phyloP scores from a whole-genome alignment of 2,888 invertebrate species.

The Mythimna impura region DNA sequence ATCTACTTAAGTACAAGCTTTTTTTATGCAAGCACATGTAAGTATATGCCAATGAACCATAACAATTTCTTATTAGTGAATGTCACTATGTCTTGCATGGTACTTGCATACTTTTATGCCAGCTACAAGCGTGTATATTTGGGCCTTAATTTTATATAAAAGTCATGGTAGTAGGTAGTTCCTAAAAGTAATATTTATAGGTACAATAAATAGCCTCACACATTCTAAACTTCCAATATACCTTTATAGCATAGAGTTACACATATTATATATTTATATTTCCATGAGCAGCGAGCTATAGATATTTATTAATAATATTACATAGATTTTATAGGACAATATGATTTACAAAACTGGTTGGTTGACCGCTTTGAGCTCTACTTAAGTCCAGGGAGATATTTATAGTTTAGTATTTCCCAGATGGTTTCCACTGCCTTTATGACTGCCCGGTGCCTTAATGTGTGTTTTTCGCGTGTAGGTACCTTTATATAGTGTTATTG shows the following conservation, averaged over 20 bases:
- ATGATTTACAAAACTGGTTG: conserved; percentile 6
- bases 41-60: too few species aligned
- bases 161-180: conserved; percentile 34
- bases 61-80: too few species aligned
- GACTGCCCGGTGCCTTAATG: conserved; percentile 31
- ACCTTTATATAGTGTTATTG: neutral
- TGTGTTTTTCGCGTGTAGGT: conserved; percentile 1
- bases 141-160: conserved; percentile 7
- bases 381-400: neutral
- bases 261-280: neutral
- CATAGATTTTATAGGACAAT: neutral
- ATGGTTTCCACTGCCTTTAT: conserved; percentile 15
- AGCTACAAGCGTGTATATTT: too few species aligned
- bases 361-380: conserved; percentile 13
- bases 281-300: conserved; percentile 10
- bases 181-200: conserved; percentile 26
- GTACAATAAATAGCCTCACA: conserved; percentile 3
- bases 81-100: too few species aligned
- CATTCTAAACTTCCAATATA: neutral
- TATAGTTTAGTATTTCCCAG: neutral
- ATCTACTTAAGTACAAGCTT: too few species aligned
- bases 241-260: neutral
- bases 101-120: too few species aligned
- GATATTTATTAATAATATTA: neutral
- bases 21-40: too few species aligned